A percentile compares a stretch with the other conserved stretches of the same genome.
phyloP scores from a whole-genome alignment of 2,888 invertebrate species.

The Aspidiotus rigidus region DNA sequence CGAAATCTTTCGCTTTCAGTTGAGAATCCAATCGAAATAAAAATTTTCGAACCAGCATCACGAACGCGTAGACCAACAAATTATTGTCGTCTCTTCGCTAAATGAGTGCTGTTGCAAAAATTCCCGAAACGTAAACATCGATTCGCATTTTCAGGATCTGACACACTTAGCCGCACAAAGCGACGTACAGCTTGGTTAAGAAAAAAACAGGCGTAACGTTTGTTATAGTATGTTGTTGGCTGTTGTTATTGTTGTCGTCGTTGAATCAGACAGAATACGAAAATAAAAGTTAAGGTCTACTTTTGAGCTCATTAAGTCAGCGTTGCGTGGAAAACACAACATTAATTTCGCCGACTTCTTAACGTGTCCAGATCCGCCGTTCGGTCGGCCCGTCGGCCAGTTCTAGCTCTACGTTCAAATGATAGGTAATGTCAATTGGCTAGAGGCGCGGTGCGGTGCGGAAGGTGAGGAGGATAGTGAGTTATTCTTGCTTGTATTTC shows the following conservation, averaged over 20 bases:
- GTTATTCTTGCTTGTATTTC: conserved; percentile 20
- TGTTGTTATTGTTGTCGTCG: neutral
- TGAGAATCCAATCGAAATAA: no score
- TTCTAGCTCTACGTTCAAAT: neutral
- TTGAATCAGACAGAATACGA: neutral
- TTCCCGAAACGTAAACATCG: neutral
- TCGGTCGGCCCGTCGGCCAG: neutral
- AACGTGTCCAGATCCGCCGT: neutral
- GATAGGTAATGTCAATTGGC: neutral
- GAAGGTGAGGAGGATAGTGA: conserved; percentile 1
- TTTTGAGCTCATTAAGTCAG: conserved; percentile 1
- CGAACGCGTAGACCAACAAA: neutral
- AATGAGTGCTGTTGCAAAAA: conserved; percentile 3
- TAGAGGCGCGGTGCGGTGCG: neutral
- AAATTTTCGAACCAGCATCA: neutral
- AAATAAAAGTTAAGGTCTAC: conserved; percentile 4
- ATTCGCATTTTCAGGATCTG: conserved; percentile 10
- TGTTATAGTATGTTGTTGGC: no score
- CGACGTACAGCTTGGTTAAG: no score
- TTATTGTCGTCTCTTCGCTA: neutral
- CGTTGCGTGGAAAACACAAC: neutral
- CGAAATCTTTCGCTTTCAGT: no score
- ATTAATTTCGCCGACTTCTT: neutral
- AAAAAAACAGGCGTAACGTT: no score
- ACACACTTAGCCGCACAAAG: neutral